Base-by-base conservation (phyloP, 1,140 invertebrate genomes). In the Diplogasteroides magnus region DNA sequence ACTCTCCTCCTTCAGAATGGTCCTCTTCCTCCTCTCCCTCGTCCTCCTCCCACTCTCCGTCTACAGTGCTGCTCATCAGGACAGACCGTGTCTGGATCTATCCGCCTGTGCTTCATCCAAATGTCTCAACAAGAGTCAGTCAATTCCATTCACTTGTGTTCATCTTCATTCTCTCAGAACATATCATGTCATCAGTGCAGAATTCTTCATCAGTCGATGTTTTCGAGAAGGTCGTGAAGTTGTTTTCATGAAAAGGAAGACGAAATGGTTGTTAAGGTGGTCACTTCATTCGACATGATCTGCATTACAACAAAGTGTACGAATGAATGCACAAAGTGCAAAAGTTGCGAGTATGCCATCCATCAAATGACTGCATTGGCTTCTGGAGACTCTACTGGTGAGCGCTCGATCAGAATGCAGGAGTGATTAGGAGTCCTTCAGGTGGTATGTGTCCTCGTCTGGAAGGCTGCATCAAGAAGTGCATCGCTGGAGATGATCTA, bases 331-430 rank as follows among this genome's bases (percentile, higher is more conserved):
- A 60, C 61, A 37, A 48, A 57, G 14, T 73, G 71, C 58, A 65
- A 71, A 23, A 58, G 62, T 26, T 73, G 71, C 57, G 61, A 73
- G 15, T 73, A 73, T 61, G 71, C 71, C 32, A 23, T 73, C 6
- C 61, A 73, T n/a, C 71, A 73, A 57, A 73, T 73, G 71, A 69
- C 56, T 37, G 67, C 71, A 19, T 61, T 73, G 29, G 68, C 64
- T 55, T 62, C 69, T n/a, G 71, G 71, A 60, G 67, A 69, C 29
- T 57, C 59, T 23, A 73, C 67, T 48, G 56, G 68, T 69, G 25
- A 48, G 37, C 31, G 48, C 29, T n/a, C n/a, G n/a, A n/a, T n/a
- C 2, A 28, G 37, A 62, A 48, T n/a, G 11, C 25, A 23, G 31
- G n/a, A 60, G 31, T 59, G 23, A 29, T 2, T 26, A 57, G 14